Evolutionary conservation across 2,113 vertebrate species (phyloP).

Genomic region (Carlito syrichta): DNA sequence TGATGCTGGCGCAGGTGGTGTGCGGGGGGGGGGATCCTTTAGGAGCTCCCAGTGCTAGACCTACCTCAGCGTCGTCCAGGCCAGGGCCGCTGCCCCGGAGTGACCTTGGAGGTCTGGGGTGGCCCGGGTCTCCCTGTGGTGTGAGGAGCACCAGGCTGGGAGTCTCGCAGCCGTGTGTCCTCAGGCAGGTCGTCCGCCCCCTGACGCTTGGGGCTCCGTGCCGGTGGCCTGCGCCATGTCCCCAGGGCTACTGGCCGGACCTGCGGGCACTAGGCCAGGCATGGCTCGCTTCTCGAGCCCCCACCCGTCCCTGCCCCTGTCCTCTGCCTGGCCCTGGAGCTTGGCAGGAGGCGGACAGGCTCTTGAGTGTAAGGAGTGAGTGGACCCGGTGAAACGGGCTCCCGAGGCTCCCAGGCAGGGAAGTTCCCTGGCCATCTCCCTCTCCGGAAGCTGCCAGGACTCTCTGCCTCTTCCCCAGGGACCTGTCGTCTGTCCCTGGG

Average conservation of each 20-base stretch:
- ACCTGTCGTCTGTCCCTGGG: background rate
- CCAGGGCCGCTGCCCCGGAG: background rate
- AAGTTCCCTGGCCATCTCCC: background rate
- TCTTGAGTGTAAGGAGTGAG: background rate
- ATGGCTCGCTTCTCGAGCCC: no score
- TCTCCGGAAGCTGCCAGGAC: background rate
- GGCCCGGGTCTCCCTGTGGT: background rate
- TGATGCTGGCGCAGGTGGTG: background rate
- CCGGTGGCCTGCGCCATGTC: no score
- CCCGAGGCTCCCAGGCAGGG: background rate
- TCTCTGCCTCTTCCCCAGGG: background rate
- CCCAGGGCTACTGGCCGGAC: background rate
- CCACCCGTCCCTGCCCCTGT: rapidly evolving
- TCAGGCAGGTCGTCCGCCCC: background rate
- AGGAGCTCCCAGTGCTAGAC: background rate
- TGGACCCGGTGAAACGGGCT: background rate
- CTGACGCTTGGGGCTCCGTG: background rate
- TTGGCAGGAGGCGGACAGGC: no score
- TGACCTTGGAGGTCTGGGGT: background rate
- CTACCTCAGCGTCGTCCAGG: background rate
- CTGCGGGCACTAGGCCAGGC: background rate
- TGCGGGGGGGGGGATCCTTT: background rate
- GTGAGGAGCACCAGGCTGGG: no score
- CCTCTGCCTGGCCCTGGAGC: background rate
- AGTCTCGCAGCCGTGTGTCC: background rate